phyloP scores from a whole-genome alignment of 2,888 invertebrate genomes.

The Lasioglossum villosulum region DNA sequence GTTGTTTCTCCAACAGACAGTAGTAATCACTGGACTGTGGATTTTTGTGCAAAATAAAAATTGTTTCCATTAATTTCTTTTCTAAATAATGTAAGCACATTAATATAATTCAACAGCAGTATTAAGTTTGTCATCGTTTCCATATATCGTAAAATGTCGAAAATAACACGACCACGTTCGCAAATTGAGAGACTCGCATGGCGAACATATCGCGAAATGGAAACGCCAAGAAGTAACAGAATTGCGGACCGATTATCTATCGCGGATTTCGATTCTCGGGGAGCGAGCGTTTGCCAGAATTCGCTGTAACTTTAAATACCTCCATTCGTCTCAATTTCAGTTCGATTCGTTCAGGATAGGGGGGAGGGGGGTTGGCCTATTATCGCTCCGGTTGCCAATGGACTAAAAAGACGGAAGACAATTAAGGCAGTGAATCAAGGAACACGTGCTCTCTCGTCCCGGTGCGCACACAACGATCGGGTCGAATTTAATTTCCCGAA shows the following conservation, averaged over 20 bases:
- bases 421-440: slow-evolving; percentile 50
- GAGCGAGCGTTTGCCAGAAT: no score
- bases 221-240: background rate
- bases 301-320: background rate
- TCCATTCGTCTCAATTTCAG: slow-evolving; percentile 23
- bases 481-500: slow-evolving; percentile 60
- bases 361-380: background rate
- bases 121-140: background rate
- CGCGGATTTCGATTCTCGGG: slow-evolving; percentile 1
- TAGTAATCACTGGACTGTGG: background rate
- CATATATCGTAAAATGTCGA: no score
- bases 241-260: background rate
- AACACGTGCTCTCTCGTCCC: slow-evolving; percentile 28
- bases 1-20: background rate
- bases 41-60: background rate
- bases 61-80: background rate
- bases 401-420: slow-evolving; percentile 16
- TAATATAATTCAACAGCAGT: background rate
- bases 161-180: background rate
- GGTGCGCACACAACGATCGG: background rate
- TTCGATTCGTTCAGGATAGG: background rate
- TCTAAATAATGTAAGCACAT: background rate
- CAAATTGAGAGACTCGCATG: background rate
- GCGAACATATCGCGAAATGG: background rate
- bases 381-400: background rate